Evolutionary conservation across 2,888 invertebrate species (phyloP), one percentile per base, ranked within the genome.

Genomic region (Alviniconcha strummeri): DNA sequence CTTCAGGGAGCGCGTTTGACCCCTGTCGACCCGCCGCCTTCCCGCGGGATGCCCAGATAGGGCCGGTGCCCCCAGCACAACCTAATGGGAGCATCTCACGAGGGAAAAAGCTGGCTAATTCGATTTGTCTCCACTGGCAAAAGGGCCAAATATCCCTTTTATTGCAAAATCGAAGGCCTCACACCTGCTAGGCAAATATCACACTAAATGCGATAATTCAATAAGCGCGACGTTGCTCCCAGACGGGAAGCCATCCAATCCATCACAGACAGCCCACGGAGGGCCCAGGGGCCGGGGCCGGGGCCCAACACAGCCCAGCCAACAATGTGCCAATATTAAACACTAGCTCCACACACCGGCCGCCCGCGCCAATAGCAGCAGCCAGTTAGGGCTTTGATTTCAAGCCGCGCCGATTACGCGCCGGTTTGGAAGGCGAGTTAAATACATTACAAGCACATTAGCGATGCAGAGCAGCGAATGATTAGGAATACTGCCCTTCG

Each of bases 101-200:
- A 82, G 83, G 81, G 83, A 85, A 80, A 83, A 85, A 82, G 75
- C 81, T 78, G 81, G 57, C 72, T 85, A 85, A 85, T 85, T 83
- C 79, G 80, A 85, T 85, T 85, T 83, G 79, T 81, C 74, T 52
- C 74, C 64, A 36, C 83, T 83, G 85, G 85, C 83, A 85, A 85
- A 85, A 85, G 85, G 85, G 79, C 83, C 83, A 79, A 83, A 85
- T 83, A 83, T 85, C 80, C 80, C 85, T 85, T 85, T 85, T 85
- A 85, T 85, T 85, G 85, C 82, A 85, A 85, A 85, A 85, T 85
- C 81, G 85, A 83, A 85, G 83, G 81, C 83, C 81, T 85, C 85
- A 85, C 85, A 85, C 85, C 85, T 85, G 85, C 85, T 85, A 85
- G 79, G 84, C 84, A 85, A 85, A 85, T 85, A 85, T 85, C 85